These are phyloP conservation scores for Zalophus californianus DNA, from an alignment of 2,797 vertebrate species.

Conservation along the genomic window DNA sequence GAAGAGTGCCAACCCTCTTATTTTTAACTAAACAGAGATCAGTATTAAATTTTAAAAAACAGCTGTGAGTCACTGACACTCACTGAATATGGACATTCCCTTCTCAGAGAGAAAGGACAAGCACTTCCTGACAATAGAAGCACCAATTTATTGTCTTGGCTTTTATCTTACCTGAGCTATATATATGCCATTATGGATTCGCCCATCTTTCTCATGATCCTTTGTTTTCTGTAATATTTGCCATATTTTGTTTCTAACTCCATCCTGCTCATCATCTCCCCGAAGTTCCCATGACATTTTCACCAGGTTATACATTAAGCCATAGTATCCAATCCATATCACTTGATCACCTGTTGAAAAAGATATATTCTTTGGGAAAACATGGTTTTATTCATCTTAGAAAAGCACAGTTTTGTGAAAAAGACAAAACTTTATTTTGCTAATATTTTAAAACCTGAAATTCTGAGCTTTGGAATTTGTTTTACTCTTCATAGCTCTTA, in stretches of 20 bases:
- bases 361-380: neutral
- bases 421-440: neutral
- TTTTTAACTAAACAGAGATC: neutral
- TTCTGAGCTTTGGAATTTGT: neutral
- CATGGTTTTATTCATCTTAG: neutral
- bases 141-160: accelerated
- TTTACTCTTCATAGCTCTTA: neutral
- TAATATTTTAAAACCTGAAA: slow-evolving; percentile 40
- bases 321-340: slow-evolving; percentile 81
- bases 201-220: slow-evolving; percentile 67
- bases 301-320: slow-evolving; percentile 83
- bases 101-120: neutral
- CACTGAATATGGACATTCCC: neutral
- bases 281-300: slow-evolving; percentile 80
- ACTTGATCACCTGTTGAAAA: slow-evolving; percentile 77
- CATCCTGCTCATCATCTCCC: slow-evolving; percentile 77
- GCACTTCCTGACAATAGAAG: neutral
- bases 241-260: slow-evolving; percentile 76
- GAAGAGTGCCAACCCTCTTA: neutral
- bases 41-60: neutral
- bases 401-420: neutral
- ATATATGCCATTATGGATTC: slow-evolving; percentile 68
- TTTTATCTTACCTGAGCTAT: slow-evolving; percentile 80
- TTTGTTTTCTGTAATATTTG: slow-evolving; percentile 79
- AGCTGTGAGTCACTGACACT: neutral